Evolutionary conservation across 1,140 invertebrate species (phyloP), one percentile per base, ranked within the genome.

Genomic region (Zaprionus nigranus): DNA sequence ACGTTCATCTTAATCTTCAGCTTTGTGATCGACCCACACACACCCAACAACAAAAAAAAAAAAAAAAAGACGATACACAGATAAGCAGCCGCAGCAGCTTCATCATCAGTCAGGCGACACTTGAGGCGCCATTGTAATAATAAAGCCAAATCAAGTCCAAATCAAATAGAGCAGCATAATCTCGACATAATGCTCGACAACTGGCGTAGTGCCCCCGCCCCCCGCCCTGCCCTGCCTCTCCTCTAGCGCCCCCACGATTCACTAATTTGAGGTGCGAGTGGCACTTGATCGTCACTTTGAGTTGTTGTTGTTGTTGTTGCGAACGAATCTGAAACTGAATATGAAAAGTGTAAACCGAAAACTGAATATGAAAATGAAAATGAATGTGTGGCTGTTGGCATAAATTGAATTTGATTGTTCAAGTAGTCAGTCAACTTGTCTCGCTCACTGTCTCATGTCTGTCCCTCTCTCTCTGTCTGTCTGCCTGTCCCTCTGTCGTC

Each of bases 371-470:
- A 85, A 87, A 87, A 81, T 82, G 77, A 84, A 85, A 78, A 72
- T 74, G 75, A 78, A 78, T 79, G 63, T 82, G 75, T 72, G 81
- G 67, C 54, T 72, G 62, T 61, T 74, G 69, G 81, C 81, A 88
- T 81, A 88, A 88, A 88, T 90, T 88, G 85, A 88, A 88, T 85
- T 81, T 88, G 85, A 88, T 88, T 88, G 85, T 85, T 88, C 75
- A 88, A 88, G 85, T 90, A 83, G 83, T 62, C 75, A 68, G 70
- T 70, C 74, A 72, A 77, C 70, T 72, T 65, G 70, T 64, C 62
- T 73, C 66, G 36, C 40, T 78, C 53, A 61, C 46, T 68, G 53
- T 73, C 9, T 53, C 49, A 24, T 28, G 24, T 57, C 54, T 60
- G 58, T n/a, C 56, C 13, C 13, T 12, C 36, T 15, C 4, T 13